Base-by-base conservation (phyloP, 2,888 invertebrate genomes). In the Drosophila mettleri region DNA sequence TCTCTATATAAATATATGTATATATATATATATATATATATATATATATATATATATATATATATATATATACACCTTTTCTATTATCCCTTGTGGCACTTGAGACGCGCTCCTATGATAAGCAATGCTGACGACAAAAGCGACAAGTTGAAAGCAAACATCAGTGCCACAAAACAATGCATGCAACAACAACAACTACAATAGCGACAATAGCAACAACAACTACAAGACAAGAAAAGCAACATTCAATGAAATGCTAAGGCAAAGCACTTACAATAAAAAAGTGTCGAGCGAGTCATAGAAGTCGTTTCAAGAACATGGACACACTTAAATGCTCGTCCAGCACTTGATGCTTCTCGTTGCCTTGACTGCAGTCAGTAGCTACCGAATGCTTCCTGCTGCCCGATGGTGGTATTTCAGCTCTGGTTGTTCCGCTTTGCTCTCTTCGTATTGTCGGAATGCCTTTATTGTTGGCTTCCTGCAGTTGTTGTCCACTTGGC, bases 401-500 rank as follows among this genome's bases (percentile, higher is more conserved):
- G 61, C 59, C 63, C 54, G 67, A 20, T 63, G 67, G 24, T 55
- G 60, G 55, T 54, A 67, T 72, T 72, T 59, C 41, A 52, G 69
- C 57, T 48, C 9, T 61, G 39, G 39, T 27, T 36, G 39, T 54
- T 27, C 55, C 45, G 38, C 18, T 54, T 43, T 24, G 43, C 54
- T 54, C 39, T 31, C 20, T 31, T 22, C 43, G 41, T 73, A 51
- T 39, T 41, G 48, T 58, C 75, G 73, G 62, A 65, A 72, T 81
- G 63, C 62, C 63, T 69, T 83, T 69, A 87, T 87, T 74, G 74
- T 51, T 69, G 31, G 71, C 71, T 65, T 83, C 83, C 88, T 85
- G 79, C 76, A 74, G 86, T 79, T 70, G 85, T 58, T 75, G 85
- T 71, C 66, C 75, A 78, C 81, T 87, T 80, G 74, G 38, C 72